Evolutionary conservation across 2,113 vertebrate species (phyloP).

Genomic region (Anguilla rostrata): DNA sequence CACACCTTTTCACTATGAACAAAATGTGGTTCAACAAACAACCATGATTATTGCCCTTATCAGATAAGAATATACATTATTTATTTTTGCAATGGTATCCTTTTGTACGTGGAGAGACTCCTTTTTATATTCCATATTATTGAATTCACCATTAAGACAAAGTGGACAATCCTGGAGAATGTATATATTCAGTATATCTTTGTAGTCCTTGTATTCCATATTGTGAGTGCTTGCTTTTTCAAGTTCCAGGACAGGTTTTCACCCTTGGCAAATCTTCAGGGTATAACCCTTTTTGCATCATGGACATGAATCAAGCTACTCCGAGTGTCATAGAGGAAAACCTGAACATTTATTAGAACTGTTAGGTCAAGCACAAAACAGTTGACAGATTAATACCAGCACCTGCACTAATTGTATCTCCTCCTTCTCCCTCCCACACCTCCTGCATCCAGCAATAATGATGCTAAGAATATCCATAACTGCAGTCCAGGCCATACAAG

Average conservation of each 20-base stretch:
- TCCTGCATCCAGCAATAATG: background rate
- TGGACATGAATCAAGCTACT: background rate
- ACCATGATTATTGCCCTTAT: no score
- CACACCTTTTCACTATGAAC: no score
- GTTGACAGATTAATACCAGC: constrained; percentile 15
- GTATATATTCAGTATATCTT: background rate
- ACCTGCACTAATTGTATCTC: constrained; percentile 4
- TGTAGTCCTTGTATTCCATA: background rate
- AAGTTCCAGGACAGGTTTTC: constrained; percentile 1
- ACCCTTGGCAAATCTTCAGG: background rate
- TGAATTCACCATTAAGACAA: no score
- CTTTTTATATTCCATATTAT: no score
- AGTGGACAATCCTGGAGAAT: background rate
- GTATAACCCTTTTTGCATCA: constrained; percentile 1
- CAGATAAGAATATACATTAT: no score
- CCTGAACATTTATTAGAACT: constrained; percentile 6
- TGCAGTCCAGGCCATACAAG: background rate
- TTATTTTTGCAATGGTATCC: no score
- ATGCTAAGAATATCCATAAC: background rate
- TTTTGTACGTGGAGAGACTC: background rate
- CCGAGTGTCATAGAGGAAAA: background rate
- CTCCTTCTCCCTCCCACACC: background rate
- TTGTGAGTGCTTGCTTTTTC: constrained; percentile 1
- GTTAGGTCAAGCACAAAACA: constrained; percentile 15
- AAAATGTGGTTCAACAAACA: no score